phyloP scores from a whole-genome alignment of 2,888 invertebrate species.

The Zele albiditarsus region DNA sequence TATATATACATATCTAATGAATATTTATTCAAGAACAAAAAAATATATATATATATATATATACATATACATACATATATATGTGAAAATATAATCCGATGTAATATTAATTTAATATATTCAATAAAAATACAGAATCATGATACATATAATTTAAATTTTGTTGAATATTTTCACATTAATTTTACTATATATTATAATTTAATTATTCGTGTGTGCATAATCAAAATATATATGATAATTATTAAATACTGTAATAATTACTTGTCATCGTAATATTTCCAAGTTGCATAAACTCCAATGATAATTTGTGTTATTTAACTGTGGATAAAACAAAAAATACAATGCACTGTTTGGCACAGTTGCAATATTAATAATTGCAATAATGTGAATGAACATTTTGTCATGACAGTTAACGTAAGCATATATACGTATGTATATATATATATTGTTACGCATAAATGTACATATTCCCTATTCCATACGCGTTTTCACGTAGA shows the following conservation, averaged over 20 bases:
- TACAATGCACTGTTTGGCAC: not conserved
- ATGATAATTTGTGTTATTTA: not conserved
- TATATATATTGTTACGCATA: conserved; percentile 4
- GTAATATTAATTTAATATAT: not conserved
- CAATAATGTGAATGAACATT: conserved; percentile 18
- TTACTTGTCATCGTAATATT: not conserved
- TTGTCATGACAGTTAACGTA: not conserved
- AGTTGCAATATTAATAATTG: conserved; percentile 8
- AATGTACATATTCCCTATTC: conserved; percentile 26
- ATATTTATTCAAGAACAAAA: not conserved
- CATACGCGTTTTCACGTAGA: conserved; percentile 24
- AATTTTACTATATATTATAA: too few relatives aligned
- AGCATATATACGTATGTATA: not conserved
- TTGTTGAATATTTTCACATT: too few relatives aligned
- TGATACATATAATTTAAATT: too few relatives aligned
- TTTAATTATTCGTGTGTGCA: too few relatives aligned
- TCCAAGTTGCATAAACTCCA: not conserved
- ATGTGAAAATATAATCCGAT: not conserved
- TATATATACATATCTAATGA: not conserved
- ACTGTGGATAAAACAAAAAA: not conserved
- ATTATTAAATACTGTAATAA: not conserved
- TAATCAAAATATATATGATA: too few relatives aligned
- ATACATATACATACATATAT: too few relatives aligned
- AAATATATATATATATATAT: not conserved
- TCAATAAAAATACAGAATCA: too few relatives aligned